Percentiles rank a stretch among this genome's conserved stretches.
Evolutionary conservation across 2,888 invertebrate genomes (phyloP).

Genomic region (Seira sanloemensis): DNA sequence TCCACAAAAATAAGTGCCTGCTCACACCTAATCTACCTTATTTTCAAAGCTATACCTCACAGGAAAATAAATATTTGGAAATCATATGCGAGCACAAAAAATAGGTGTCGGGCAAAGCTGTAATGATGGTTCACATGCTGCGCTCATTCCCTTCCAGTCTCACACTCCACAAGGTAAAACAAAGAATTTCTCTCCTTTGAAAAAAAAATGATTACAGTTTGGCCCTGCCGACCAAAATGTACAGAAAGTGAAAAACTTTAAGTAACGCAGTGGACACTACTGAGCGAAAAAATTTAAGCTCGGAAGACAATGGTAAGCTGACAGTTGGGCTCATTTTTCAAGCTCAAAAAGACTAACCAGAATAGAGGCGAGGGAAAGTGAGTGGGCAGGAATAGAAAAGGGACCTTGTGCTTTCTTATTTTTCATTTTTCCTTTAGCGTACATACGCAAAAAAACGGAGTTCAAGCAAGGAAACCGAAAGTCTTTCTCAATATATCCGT

Average conservation of each 20-base stretch:
- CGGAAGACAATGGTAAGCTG: slow-evolving; percentile 62
- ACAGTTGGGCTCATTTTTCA: slow-evolving; percentile 69
- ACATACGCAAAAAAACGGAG: slow-evolving; percentile 12
- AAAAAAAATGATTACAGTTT: slow-evolving; percentile 2
- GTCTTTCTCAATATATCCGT: slow-evolving; percentile 3
- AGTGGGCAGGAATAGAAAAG: slow-evolving; percentile 23
- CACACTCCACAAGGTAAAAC: neutral
- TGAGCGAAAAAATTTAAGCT: slow-evolving; percentile 38
- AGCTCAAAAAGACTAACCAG: slow-evolving; percentile 64
- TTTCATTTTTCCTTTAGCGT: slow-evolving; percentile 7
- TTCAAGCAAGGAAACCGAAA: slow-evolving; percentile 2
- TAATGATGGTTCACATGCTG: slow-evolving; percentile 28
- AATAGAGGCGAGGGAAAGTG: slow-evolving; percentile 15
- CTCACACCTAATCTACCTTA: neutral
- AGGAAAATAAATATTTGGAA: neutral
- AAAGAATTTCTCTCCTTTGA: neutral
- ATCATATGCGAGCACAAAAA: neutral
- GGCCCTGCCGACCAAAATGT: neutral
- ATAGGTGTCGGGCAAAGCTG: slow-evolving; percentile 12
- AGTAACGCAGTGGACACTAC: slow-evolving; percentile 42
- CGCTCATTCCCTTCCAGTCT: neutral
- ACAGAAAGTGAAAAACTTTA: slow-evolving; percentile 3
- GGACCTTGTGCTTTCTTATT: slow-evolving; percentile 31
- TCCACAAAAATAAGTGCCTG: neutral
- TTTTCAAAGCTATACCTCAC: neutral